Base-by-base conservation (phyloP, 2,113 vertebrate genomes). In the Motacilla tschutschensis region DNA sequence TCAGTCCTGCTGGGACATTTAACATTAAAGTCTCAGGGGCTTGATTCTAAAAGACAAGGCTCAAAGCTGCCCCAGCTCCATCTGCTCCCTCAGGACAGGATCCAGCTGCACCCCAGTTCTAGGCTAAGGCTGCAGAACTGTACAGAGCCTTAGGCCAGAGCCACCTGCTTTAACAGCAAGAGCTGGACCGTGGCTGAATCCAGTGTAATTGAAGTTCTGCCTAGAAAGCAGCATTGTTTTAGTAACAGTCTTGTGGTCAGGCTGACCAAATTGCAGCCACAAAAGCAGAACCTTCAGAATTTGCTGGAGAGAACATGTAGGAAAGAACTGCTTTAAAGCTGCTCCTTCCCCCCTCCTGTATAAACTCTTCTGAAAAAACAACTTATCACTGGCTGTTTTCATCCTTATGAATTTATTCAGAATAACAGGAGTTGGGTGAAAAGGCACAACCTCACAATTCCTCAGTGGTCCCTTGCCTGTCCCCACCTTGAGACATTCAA, bases 81-180 rank as follows among this genome's bases (percentile, higher is more conserved):
- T 16, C 53, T n/a, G 57, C 57, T 58, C 57, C 13, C 33, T 4
- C 46, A 14, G 70, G 19, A 1, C 41, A 54, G 53, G 24, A 29
- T 13, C 67, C 62, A 62, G 0, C 35, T 29, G 35, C 29, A 20
- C 4, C 62, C 40, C 48, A 21, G 62, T 5, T 18, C 60, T 1
- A 0, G 8, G 40, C 48, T 14, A 0, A 46, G 24, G 17, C 9
- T 29, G 40, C 5, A 10, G 14, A 31, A 3, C 28, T 12, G 20
- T 0, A 8, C 67, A 17, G 40, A 59, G n/a, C 10, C 18, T 4
- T 2, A 16, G 33, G 55, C 26, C 50, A 73, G 29, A 79, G 50
- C 24, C 50, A 26, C 25, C 55, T 20, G 17, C 60, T 58, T 5
- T 1, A 13, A 19, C 2, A 63, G 57, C 47, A 50, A 60, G 15